Percentiles rank a stretch among this genome's conserved stretches.
Evolutionary conservation across 2,113 vertebrate genomes (phyloP).

Genomic region (Cettia cetti): DNA sequence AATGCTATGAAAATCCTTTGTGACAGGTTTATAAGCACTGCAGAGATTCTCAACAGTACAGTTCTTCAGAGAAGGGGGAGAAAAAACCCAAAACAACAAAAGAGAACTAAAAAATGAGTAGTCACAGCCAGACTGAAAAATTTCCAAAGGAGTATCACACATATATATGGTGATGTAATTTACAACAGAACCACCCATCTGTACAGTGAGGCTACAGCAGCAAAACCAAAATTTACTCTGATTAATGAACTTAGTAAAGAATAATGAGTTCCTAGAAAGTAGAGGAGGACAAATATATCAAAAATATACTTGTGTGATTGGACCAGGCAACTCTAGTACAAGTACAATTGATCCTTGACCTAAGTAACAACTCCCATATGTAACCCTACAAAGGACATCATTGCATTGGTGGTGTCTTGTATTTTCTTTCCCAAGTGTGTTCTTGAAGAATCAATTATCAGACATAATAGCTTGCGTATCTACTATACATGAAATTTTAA

Average conservation of each 20-base stretch:
- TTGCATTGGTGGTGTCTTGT: not conserved
- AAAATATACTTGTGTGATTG: not conserved
- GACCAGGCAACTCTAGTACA: not conserved
- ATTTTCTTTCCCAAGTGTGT: not conserved
- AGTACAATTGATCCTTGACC: not conserved
- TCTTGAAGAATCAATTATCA: not conserved
- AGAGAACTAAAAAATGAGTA: not conserved
- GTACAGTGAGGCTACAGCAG: not conserved
- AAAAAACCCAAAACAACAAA: not conserved
- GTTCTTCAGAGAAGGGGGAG: not conserved
- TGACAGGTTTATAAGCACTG: not conserved
- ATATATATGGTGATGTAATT: not conserved
- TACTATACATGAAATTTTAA: not conserved
- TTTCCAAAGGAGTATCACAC: not conserved
- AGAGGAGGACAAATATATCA: not conserved
- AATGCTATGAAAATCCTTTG: not conserved
- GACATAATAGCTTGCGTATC: not conserved
- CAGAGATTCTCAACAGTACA: not conserved
- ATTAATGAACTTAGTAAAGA: not conserved
- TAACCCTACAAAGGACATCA: not conserved
- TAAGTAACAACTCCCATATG: not conserved
- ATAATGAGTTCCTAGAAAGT: not conserved
- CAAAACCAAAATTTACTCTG: not conserved
- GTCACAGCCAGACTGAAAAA: not conserved
- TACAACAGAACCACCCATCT: not conserved